Percentiles rank a stretch among this genome's conserved stretches.
phyloP scores from a whole-genome alignment of 2,797 vertebrate species.

The Myiotriccus ornatus region DNA sequence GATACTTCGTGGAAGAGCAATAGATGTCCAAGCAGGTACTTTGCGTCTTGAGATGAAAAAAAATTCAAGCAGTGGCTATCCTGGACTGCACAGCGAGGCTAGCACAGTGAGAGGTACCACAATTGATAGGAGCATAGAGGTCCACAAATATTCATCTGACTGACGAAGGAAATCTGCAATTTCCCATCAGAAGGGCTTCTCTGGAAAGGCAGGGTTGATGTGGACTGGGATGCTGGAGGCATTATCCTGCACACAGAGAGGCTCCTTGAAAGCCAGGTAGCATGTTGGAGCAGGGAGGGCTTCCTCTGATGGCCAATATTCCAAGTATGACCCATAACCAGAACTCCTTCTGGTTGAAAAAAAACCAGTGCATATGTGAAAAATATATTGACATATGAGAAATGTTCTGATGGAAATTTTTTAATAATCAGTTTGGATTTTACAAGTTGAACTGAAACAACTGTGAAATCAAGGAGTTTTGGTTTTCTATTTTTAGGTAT shows the following conservation, averaged over 20 bases:
- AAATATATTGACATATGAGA: not conserved
- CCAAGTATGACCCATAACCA: not conserved
- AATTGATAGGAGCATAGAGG: not conserved
- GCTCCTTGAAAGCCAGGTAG: not conserved
- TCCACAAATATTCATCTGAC: not conserved
- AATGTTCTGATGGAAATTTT: not conserved
- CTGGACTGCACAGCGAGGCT: not conserved
- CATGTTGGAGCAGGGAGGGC: accelerated
- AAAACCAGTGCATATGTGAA: not conserved
- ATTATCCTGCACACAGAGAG: not conserved
- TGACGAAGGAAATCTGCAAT: not conserved
- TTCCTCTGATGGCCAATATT: not conserved
- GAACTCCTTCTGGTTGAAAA: not conserved
- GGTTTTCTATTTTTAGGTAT: not conserved
- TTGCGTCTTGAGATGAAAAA: not conserved
- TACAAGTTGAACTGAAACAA: not conserved
- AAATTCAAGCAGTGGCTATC: not conserved
- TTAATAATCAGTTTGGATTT: not conserved
- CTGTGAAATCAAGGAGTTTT: not conserved
- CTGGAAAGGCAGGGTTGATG: not conserved
- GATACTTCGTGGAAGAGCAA: not conserved
- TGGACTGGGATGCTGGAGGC: not conserved
- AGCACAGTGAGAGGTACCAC: not conserved
- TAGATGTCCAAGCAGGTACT: not conserved
- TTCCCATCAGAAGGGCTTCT: not conserved